Percentiles rank a stretch among this genome's conserved stretches.
phyloP scores from a whole-genome alignment of 2,888 invertebrate species.

The Thera britannica region DNA sequence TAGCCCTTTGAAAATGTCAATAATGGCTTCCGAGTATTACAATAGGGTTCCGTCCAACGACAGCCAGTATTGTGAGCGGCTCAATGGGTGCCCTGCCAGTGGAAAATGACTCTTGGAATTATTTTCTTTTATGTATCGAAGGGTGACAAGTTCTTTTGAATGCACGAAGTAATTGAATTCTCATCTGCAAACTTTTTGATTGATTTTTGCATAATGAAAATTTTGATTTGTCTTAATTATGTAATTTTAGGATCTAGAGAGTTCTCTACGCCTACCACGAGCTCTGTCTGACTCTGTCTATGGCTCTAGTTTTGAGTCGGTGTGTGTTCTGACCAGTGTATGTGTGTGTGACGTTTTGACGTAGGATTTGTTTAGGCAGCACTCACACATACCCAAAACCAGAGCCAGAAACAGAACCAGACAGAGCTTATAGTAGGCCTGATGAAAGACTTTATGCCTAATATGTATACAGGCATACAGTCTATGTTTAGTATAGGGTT shows the following conservation, averaged over 20 bases:
- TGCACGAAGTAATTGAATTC: constrained; percentile 64
- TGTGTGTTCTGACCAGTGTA: too few relatives aligned
- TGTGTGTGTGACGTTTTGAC: too few relatives aligned
- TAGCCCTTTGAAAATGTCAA: constrained; percentile 79
- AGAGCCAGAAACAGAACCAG: too few relatives aligned
- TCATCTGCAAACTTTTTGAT: constrained; percentile 48
- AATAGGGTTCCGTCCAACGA: constrained; percentile 76
- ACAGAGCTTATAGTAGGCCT: too few relatives aligned
- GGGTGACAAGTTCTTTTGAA: constrained; percentile 68
- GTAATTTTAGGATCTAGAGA: constrained; percentile 2
- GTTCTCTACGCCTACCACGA: neutral
- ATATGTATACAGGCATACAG: too few relatives aligned
- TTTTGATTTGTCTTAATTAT: constrained; percentile 11
- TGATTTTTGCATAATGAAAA: constrained; percentile 26
- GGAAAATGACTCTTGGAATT: constrained; percentile 76
- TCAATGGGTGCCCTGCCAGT: constrained; percentile 70
- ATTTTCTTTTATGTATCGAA: constrained; percentile 70
- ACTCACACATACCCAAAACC: too few relatives aligned
- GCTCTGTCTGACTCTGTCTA: too few relatives aligned
- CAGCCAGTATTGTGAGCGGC: constrained; percentile 71
- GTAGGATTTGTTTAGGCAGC: too few relatives aligned
- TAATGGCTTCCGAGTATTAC: constrained; percentile 80
- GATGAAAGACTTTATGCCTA: too few relatives aligned
- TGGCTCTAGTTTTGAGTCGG: too few relatives aligned
- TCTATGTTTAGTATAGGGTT: too few relatives aligned